Evolutionary conservation across 2,113 vertebrate species (phyloP).

Genomic region (Nerophis lumbriciformis): DNA sequence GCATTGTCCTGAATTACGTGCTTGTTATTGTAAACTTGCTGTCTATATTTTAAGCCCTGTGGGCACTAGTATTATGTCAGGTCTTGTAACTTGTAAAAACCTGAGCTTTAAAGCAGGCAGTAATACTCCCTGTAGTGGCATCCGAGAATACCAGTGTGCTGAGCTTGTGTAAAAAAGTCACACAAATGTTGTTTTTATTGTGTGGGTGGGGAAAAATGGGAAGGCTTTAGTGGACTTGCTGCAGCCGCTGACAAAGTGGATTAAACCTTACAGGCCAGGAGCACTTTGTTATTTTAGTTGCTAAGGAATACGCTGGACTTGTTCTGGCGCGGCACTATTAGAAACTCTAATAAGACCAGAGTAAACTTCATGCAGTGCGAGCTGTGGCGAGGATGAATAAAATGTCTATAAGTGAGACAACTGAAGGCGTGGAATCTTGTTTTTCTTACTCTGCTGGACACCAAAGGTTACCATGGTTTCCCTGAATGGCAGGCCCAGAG

Average conservation of each 20-base stretch:
- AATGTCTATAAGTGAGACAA: constrained; percentile 47
- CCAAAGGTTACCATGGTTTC: constrained; percentile 73
- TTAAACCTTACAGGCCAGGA: constrained; percentile 20
- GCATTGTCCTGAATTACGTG: background rate
- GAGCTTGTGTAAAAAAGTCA: constrained; percentile 3
- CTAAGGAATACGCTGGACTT: background rate
- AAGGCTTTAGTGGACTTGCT: background rate
- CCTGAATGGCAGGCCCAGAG: constrained; percentile 51
- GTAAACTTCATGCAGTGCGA: constrained; percentile 42
- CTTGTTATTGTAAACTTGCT: background rate
- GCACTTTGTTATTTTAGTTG: constrained; percentile 19
- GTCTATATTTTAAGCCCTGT: constrained; percentile 1
- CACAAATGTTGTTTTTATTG: constrained; percentile 5
- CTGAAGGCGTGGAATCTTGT: constrained; percentile 53
- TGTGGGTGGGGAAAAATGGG: no score
- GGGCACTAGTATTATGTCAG: background rate
- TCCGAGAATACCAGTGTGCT: background rate
- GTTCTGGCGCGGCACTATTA: constrained; percentile 19
- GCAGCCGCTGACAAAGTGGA: constrained; percentile 6
- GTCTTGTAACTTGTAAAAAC: background rate
- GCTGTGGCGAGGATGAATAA: constrained; percentile 44
- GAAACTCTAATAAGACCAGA: constrained; percentile 40
- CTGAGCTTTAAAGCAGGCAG: background rate
- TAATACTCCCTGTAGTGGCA: background rate
- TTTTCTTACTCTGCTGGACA: constrained; percentile 62